These are phyloP conservation scores for Volucella bombylans DNA, from an alignment of 2,888 invertebrate species.

Conservation along the genomic window DNA sequence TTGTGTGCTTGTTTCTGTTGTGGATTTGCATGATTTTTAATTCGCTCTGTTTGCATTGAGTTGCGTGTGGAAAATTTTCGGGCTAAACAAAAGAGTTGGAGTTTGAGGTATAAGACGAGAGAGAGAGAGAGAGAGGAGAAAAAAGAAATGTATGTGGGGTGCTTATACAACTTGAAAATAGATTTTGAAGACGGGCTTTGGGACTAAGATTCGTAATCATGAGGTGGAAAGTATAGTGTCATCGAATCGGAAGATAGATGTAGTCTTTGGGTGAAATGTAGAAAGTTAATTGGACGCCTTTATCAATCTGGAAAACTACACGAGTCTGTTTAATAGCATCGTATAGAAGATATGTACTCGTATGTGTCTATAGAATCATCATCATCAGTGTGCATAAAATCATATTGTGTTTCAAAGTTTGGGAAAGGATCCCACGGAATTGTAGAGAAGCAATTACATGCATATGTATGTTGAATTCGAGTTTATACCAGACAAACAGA, in stretches of 20 bases:
- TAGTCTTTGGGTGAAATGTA: neutral
- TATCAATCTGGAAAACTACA: too few relatives aligned
- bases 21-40: conserved; percentile 69
- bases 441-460: too few relatives aligned
- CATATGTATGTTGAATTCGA: too few relatives aligned
- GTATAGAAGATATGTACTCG: too few relatives aligned
- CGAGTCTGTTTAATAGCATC: too few relatives aligned
- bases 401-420: too few relatives aligned
- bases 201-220: neutral
- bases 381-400: too few relatives aligned
- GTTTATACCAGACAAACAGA: too few relatives aligned
- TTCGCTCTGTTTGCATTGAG: conserved; percentile 68
- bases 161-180: conserved; percentile 39
- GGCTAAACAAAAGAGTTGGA: conserved; percentile 35
- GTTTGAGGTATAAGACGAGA: too few relatives aligned
- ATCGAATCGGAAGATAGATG: neutral
- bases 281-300: neutral
- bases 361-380: too few relatives aligned
- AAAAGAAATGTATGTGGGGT: conserved; percentile 25
- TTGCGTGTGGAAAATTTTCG: conserved; percentile 66
- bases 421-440: too few relatives aligned
- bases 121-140: neutral
- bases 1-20: conserved; percentile 31
- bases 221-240: neutral
- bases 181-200: neutral